These are phyloP conservation scores for Cetoscarus ocellatus DNA, from an alignment of 2,797 vertebrate genomes.

Conservation along the genomic window DNA sequence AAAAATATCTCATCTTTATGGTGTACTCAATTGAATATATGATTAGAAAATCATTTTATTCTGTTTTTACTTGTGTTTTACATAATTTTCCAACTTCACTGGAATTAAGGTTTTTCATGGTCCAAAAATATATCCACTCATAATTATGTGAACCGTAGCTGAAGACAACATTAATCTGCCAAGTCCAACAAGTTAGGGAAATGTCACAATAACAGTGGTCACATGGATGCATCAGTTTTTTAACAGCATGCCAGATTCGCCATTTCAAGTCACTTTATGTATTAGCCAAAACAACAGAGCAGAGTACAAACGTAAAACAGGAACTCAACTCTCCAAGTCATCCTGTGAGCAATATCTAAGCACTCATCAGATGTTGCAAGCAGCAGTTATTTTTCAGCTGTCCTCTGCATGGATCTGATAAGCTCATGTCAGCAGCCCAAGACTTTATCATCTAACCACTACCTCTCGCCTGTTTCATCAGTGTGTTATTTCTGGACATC, in stretches of 20 bases:
- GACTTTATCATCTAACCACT: slow-evolving; percentile 36
- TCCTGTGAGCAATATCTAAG: slow-evolving; percentile 35
- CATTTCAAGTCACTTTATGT: background rate
- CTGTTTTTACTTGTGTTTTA: no score
- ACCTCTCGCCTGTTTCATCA: slow-evolving; percentile 24
- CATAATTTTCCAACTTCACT: no score
- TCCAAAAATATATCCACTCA: no score
- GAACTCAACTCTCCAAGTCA: slow-evolving; percentile 16
- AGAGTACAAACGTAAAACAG: slow-evolving; percentile 5
- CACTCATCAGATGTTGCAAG: slow-evolving; percentile 51
- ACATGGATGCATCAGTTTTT: background rate
- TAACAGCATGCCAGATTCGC: no score
- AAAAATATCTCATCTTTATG: no score
- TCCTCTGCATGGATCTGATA: slow-evolving; percentile 52
- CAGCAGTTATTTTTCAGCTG: slow-evolving; percentile 36
- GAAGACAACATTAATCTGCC: background rate
- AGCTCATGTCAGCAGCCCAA: slow-evolving; percentile 47
- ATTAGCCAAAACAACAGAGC: slow-evolving; percentile 11
- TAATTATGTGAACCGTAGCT: background rate
- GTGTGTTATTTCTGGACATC: slow-evolving; percentile 31
- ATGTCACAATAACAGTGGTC: slow-evolving; percentile 1
- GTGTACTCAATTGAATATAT: no score
- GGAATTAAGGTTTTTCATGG: no score
- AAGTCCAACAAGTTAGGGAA: background rate
- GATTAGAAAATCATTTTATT: no score